Evolutionary conservation across 2,888 invertebrate species (phyloP), one percentile per base, ranked within the genome.

Genomic region (Drosophila engyochracea): DNA sequence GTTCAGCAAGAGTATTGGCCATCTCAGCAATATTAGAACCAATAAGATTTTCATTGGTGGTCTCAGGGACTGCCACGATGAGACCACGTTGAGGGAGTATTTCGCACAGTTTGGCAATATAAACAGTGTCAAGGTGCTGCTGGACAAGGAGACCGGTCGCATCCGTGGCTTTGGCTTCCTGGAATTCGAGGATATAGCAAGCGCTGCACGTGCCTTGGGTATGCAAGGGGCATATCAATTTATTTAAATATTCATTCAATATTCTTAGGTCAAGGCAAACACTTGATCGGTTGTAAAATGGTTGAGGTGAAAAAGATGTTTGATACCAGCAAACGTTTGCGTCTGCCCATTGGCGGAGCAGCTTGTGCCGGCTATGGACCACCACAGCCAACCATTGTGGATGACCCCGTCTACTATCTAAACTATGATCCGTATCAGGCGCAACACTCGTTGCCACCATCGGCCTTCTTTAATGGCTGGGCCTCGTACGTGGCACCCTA

Each of bases 331-430:
- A 91, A 88, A 75, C 74, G 83, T 72, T 12, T 89, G 66, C 79
- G 96, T 94, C 79, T 95, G 76, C 71, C 83, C 47, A 47, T 90
- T 64, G 68, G 89, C 49, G 82, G 89, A 9, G 79, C 86, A 47
- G 64, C 90, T 59, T 91, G 86, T 77, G 90, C 91, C 4, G 90
- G 89, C 44, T 93, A 92, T 73, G 85, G 84, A 53, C 89, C 76
- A 54, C 91, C 72, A 31, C 91, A 68, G 71, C 88, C 70, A 47
- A 83, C 72, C 79, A 89, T 75, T 62, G 77, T 82, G 49, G 85
- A 89, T 10, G 74, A 57, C 10, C 62, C 64, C 7, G 49, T 60
- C 10, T 74, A 75, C 52, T 76, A 63, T 52, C 66, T 51, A 79
- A 89, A 62, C 81, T 90, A 75, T 75, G 91, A 74, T 89, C 92